Conservation (phyloP, 2,888 invertebrate genomes). For the Trachelus iudaicus region DNA sequence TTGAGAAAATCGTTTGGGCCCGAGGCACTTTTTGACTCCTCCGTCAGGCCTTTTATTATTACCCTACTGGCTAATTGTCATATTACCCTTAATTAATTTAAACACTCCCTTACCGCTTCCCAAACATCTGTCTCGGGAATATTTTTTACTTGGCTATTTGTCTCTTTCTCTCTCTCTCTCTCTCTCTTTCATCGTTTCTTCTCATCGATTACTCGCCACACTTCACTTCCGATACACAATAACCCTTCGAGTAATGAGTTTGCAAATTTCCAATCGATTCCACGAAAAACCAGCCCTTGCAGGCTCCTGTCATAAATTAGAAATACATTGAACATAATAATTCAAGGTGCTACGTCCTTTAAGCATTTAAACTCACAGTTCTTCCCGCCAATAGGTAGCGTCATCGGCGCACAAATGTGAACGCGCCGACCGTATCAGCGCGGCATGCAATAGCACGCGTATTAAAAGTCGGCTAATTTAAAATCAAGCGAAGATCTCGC, state of each 20-base stretch:
- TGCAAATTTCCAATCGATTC: neutral
- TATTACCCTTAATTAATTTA: neutral
- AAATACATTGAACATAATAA: neutral
- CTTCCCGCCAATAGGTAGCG: neutral
- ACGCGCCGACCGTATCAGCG: slow-evolving; percentile 49
- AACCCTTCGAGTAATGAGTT: neutral
- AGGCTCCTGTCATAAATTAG: neutral
- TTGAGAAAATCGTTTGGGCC: neutral
- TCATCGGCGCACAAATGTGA: neutral
- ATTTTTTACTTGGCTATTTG: neutral
- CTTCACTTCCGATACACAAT: neutral
- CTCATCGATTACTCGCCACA: neutral
- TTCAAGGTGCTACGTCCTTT: neutral
- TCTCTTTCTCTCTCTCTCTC: neutral
- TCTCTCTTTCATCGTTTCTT: neutral
- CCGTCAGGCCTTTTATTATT: neutral
- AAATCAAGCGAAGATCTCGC: slow-evolving; percentile 55
- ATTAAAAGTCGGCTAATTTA: slow-evolving; percentile 57
- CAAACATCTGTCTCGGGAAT: neutral
- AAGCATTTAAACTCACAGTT: neutral
- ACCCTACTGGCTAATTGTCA: neutral
- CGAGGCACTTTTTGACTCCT: neutral
- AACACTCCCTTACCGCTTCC: neutral
- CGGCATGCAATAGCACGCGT: slow-evolving; percentile 53
- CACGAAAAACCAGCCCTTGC: neutral